Evolutionary conservation across 2,797 vertebrate genomes (phyloP).

Genomic region (Xyrichtys novacula): DNA sequence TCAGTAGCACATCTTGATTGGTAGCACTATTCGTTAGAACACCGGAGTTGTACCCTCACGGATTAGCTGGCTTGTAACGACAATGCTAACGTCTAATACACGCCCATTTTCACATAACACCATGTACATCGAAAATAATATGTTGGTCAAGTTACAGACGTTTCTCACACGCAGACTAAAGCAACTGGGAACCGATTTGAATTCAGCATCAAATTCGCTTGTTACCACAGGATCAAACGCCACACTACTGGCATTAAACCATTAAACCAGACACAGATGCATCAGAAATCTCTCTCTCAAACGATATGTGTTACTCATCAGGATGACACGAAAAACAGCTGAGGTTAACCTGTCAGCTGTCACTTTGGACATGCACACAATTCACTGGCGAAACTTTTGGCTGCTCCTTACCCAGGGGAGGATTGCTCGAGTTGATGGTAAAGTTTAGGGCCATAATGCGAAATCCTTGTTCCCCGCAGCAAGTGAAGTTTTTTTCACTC

Average conservation of each 20-base stretch:
- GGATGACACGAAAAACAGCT: constrained; percentile 35
- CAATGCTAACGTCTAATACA: not conserved
- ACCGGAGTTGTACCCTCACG: not conserved
- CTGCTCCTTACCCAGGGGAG: constrained; percentile 82
- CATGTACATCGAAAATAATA: not conserved
- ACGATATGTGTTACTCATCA: not conserved
- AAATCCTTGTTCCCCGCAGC: constrained; percentile 27
- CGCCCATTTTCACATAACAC: not conserved
- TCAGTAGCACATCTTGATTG: not conserved
- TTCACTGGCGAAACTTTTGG: not conserved
- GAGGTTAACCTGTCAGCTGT: constrained; percentile 31
- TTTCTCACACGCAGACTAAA: not conserved
- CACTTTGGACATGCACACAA: constrained; percentile 15
- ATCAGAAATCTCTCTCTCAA: too few relatives aligned
- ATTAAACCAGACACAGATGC: too few relatives aligned
- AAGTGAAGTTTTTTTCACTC: constrained; percentile 11
- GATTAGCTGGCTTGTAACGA: not conserved
- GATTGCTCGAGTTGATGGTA: constrained; percentile 81
- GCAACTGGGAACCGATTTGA: not conserved
- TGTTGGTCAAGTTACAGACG: not conserved
- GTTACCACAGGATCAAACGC: too few relatives aligned
- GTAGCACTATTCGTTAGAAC: not conserved
- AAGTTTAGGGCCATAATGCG: constrained; percentile 83
- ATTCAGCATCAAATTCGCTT: too few relatives aligned
- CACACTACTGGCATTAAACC: too few relatives aligned